Evolutionary conservation across 2,113 vertebrate genomes (phyloP).

Genomic region (Pardalotus punctatus): DNA sequence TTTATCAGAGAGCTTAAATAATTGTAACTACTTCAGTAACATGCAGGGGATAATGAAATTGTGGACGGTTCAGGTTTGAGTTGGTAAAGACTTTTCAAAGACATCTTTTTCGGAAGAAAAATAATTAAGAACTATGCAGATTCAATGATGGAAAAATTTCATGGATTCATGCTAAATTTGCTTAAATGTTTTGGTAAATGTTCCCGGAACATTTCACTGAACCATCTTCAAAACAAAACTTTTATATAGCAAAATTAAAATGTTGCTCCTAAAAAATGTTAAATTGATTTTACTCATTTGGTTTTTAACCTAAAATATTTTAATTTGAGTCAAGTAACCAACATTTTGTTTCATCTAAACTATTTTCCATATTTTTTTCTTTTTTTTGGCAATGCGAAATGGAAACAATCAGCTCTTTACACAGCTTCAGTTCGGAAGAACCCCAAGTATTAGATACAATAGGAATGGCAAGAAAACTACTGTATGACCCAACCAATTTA

Average conservation of each 20-base stretch:
- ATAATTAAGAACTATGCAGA: background rate
- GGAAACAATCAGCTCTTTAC: background rate
- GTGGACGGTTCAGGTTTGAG: background rate
- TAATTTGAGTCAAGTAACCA: slow-evolving; percentile 13
- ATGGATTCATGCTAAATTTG: slow-evolving; percentile 31
- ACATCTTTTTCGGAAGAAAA: background rate
- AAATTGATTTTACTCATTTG: background rate
- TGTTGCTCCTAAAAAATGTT: background rate
- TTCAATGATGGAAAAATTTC: slow-evolving; percentile 17
- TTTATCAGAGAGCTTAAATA: background rate
- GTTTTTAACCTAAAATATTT: slow-evolving; percentile 31
- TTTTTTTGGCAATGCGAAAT: background rate
- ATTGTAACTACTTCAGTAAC: background rate
- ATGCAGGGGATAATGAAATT: slow-evolving; percentile 1
- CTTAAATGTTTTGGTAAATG: background rate
- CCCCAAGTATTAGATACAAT: background rate
- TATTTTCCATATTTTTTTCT: background rate
- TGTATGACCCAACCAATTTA: background rate
- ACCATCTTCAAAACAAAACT: slow-evolving; percentile 23
- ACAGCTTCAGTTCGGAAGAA: background rate
- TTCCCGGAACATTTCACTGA: slow-evolving; percentile 22
- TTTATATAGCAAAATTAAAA: background rate
- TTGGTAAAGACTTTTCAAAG: background rate
- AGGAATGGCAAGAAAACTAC: background rate
- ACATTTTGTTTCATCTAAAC: background rate